Conservation (phyloP, 2,113 vertebrate genomes). For the Calypte anna region DNA sequence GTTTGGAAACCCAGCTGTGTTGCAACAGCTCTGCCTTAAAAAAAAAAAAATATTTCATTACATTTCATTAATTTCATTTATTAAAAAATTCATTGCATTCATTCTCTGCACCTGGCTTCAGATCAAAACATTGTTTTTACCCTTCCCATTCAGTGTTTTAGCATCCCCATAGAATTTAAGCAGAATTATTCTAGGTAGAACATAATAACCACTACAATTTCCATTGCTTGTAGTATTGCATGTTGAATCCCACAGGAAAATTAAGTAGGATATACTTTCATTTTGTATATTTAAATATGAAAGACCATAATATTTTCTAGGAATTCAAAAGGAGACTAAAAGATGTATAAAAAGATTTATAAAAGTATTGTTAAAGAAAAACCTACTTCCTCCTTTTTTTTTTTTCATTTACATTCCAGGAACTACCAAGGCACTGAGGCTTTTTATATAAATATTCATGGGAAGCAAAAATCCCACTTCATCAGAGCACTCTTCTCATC, state of each 20-base stretch:
- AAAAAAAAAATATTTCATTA: background rate
- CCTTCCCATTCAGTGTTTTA: background rate
- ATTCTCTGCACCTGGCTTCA: background rate
- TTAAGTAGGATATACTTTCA: fast-evolving
- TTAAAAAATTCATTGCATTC: too few relatives aligned
- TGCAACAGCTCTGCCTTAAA: background rate
- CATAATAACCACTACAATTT: background rate
- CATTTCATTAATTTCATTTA: too few relatives aligned
- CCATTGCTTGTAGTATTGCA: background rate
- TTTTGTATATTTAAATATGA: background rate
- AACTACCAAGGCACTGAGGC: background rate
- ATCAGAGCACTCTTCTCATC: background rate
- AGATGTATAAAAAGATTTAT: background rate
- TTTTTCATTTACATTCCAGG: background rate
- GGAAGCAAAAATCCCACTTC: background rate
- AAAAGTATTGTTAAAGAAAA: background rate
- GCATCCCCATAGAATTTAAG: background rate
- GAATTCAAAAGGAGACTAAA: background rate
- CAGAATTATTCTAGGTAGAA: background rate
- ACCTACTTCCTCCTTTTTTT: background rate
- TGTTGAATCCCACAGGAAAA: fast-evolving
- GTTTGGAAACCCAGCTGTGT: background rate
- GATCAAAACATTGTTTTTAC: background rate
- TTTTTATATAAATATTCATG: background rate
- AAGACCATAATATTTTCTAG: background rate